A percentile compares a stretch with the other conserved stretches of the same genome.
Evolutionary conservation across 2,888 invertebrate species (phyloP).

Genomic region (Aproaerema taeniolella): DNA sequence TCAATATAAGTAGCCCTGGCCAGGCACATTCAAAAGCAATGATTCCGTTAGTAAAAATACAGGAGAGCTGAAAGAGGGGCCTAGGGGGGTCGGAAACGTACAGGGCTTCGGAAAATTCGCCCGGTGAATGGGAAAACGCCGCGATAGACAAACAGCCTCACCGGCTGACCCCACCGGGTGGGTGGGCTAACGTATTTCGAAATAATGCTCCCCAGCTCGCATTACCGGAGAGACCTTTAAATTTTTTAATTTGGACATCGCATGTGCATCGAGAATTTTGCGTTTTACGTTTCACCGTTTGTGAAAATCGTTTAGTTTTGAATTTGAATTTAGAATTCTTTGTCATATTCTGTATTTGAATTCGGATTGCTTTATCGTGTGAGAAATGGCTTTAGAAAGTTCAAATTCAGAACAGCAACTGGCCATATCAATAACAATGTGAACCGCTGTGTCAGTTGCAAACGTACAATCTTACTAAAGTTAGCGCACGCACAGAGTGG

Average conservation of each 20-base stretch:
- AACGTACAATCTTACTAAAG: conserved; percentile 60
- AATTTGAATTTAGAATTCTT: conserved; percentile 27
- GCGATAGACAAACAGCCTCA: conserved; percentile 74
- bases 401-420: background rate
- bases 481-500: conserved; percentile 64
- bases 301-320: too few species aligned
- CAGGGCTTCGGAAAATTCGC: conserved; percentile 74
- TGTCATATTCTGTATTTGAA: too few species aligned
- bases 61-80: conserved; percentile 50
- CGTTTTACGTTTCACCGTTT: too few species aligned
- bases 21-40: conserved; percentile 65
- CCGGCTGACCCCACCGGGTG: conserved; percentile 46
- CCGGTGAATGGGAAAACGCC: conserved; percentile 74
- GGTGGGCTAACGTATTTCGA: conserved; percentile 57
- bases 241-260: too few species aligned
- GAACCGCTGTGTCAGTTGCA: conserved; percentile 42
- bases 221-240: conserved; percentile 38
- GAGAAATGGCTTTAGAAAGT: too few species aligned
- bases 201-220: conserved; percentile 62
- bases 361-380: too few species aligned
- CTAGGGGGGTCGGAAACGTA: conserved; percentile 54
- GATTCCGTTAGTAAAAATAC: conserved; percentile 75
- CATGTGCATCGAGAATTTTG: too few species aligned
- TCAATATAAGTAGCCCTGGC: conserved; percentile 72
- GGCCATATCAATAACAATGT: conserved; percentile 18